Conservation (phyloP, 2,113 vertebrate species). For the Phylloscopus whistleri region DNA sequence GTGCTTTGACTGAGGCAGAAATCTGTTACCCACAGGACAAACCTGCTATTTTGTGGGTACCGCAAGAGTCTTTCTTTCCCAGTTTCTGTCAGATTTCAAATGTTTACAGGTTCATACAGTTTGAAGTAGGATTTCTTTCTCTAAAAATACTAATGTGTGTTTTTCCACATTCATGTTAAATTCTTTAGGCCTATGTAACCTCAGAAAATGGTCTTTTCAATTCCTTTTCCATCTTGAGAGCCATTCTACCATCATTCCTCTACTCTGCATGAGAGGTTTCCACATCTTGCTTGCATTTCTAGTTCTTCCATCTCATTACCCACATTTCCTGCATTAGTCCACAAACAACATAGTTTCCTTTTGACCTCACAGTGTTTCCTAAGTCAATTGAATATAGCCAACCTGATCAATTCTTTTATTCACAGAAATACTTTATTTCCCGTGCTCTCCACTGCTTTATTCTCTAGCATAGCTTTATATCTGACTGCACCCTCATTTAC, state of each 20-base stretch:
- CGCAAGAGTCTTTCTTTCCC: neutral
- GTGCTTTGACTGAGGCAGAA: neutral
- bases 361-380: neutral
- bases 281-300: neutral
- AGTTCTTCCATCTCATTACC: neutral
- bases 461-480: neutral
- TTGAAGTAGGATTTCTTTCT: neutral
- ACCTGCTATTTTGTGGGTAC: neutral
- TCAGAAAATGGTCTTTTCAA: neutral
- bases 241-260: neutral
- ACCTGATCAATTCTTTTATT: neutral
- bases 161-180: neutral
- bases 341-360: neutral
- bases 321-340: neutral
- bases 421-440: neutral
- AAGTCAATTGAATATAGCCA: neutral
- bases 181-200: neutral
- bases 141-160: neutral
- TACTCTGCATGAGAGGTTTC: neutral
- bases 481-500: neutral
- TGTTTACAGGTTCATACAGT: neutral
- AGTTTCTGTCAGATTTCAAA: neutral
- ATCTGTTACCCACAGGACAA: neutral
- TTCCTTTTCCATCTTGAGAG: neutral
- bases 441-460: neutral